A percentile compares a stretch with the other conserved stretches of the same genome.
Conservation (phyloP, 2,113 vertebrate genomes). For the Athene cunicularia region DNA sequence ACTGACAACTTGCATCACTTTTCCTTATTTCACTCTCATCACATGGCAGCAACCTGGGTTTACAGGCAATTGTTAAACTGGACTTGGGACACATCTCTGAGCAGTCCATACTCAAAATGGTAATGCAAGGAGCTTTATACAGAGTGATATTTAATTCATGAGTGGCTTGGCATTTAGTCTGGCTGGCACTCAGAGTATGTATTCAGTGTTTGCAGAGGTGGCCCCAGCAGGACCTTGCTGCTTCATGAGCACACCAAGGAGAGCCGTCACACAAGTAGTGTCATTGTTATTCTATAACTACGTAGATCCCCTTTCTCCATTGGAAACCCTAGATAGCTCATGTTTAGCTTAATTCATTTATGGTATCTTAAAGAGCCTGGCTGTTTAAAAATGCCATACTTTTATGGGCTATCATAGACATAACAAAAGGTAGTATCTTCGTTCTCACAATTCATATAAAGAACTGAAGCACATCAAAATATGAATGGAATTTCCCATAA, state of each 20-base stretch:
- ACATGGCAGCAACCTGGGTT: background rate
- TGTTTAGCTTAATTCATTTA: background rate
- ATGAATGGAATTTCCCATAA: constrained; percentile 1
- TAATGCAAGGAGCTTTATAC: background rate
- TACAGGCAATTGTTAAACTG: background rate
- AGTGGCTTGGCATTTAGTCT: background rate
- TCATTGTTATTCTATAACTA: background rate
- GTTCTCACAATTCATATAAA: background rate
- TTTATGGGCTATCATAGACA: background rate
- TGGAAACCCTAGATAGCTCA: background rate
- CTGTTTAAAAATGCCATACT: constrained; percentile 13
- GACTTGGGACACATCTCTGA: background rate
- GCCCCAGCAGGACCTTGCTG: background rate
- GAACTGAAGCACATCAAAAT: background rate
- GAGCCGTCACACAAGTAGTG: background rate
- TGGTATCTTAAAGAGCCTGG: background rate
- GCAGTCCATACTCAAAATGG: background rate
- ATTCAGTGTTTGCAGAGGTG: background rate
- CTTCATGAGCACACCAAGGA: background rate
- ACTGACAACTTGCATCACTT: rapidly evolving
- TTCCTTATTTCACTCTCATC: background rate
- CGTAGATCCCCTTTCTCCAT: background rate
- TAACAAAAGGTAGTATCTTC: background rate
- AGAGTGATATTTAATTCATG: background rate
- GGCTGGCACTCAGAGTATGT: background rate